phyloP scores from a whole-genome alignment of 2,797 vertebrate species.

The Peromyscus eremicus region DNA sequence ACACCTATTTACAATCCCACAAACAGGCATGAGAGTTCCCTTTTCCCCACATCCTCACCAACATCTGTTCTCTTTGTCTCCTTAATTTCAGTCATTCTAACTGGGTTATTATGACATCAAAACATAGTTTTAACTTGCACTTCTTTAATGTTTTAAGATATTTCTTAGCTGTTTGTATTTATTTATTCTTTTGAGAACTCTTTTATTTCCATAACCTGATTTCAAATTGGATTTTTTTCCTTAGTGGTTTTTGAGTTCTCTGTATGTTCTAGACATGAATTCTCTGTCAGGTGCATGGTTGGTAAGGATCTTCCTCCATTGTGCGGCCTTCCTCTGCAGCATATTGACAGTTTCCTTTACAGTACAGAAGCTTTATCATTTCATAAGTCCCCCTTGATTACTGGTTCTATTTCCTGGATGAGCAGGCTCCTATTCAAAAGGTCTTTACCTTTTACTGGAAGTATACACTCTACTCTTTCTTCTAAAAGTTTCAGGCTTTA shows the following conservation, averaged over 20 bases:
- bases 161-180: neutral
- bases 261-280: neutral
- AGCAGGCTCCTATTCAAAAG: neutral
- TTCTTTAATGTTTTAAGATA: neutral
- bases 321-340: neutral
- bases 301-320: neutral
- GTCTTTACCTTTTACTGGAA: neutral
- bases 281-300: neutral
- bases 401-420: neutral
- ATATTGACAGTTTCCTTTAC: neutral
- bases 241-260: neutral
- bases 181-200: neutral
- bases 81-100: neutral
- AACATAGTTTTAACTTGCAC: neutral
- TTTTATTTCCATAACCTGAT: neutral
- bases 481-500: neutral
- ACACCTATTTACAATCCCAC: neutral
- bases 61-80: neutral
- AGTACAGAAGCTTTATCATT: neutral
- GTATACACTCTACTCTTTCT: neutral
- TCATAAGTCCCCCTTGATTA: neutral
- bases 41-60: neutral
- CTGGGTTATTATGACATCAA: neutral
- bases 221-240: neutral
- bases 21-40: neutral